phyloP scores from a whole-genome alignment of 1,140 invertebrate species.

The Periplaneta americana region DNA sequence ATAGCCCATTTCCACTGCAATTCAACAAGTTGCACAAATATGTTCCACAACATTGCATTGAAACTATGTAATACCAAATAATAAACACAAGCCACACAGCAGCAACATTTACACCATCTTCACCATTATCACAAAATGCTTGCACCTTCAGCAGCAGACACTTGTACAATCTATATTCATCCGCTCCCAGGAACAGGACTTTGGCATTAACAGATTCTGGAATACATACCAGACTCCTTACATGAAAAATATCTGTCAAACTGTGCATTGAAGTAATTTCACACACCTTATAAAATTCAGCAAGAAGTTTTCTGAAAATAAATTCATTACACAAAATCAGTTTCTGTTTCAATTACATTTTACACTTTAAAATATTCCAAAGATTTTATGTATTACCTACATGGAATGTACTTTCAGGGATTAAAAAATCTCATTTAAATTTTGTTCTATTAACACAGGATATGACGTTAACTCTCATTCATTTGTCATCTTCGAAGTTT shows the following conservation, averaged over 20 bases:
- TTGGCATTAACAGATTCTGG: neutral
- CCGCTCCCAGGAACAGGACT: neutral
- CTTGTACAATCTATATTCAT: neutral
- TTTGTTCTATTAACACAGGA: too few species aligned
- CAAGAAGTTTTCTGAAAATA: neutral
- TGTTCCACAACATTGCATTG: neutral
- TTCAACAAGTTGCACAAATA: neutral
- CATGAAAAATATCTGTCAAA: neutral
- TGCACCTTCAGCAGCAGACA: neutral
- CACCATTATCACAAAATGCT: neutral
- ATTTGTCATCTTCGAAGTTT: too few species aligned
- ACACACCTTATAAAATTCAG: too few species aligned
- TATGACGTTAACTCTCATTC: too few species aligned
- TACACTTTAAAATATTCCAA: too few species aligned
- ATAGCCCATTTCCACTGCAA: neutral
- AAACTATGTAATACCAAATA: neutral
- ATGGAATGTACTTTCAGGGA: too few species aligned
- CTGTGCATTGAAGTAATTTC: neutral
- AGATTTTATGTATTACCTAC: too few species aligned
- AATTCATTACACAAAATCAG: too few species aligned
- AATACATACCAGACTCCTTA: neutral
- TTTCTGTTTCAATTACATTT: too few species aligned
- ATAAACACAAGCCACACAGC: neutral
- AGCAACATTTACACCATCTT: neutral
- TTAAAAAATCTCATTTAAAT: too few species aligned